These are phyloP conservation scores for Yponomeuta cagnagella DNA, from an alignment of 2,888 invertebrate genomes.

Conservation along the genomic window DNA sequence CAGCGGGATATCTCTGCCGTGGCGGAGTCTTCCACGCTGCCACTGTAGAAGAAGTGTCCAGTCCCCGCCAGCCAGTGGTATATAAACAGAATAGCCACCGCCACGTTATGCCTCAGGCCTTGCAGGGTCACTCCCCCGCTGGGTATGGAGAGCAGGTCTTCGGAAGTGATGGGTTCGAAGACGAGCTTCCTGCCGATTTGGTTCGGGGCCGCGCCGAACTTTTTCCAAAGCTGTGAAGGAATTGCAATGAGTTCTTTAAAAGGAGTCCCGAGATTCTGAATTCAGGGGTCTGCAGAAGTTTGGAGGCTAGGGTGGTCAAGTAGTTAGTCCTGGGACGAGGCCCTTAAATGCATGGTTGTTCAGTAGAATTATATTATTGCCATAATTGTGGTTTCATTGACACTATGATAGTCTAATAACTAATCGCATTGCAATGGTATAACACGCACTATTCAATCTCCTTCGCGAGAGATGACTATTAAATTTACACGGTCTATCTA, in stretches of 20 bases:
- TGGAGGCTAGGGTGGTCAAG: no score
- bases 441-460: no score
- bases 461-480: no score
- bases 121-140: constrained; percentile 78
- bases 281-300: no score
- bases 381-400: no score
- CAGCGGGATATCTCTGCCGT: constrained; percentile 84
- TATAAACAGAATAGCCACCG: constrained; percentile 79
- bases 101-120: constrained; percentile 79
- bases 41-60: constrained; percentile 80
- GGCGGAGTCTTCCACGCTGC: constrained; percentile 82
- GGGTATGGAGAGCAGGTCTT: constrained; percentile 75
- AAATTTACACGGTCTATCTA: no score
- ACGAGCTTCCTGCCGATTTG: constrained; percentile 63
- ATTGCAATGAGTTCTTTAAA: background rate
- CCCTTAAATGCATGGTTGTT: no score
- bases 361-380: no score
- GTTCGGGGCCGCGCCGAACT: constrained; percentile 61
- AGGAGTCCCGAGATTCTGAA: no score
- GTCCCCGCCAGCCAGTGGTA: constrained; percentile 81
- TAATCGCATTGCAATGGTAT: no score
- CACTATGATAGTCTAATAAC: no score
- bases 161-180: constrained; percentile 45
- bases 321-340: no score
- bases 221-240: constrained; percentile 64